Percentiles rank a stretch among this genome's conserved stretches.
Evolutionary conservation across 2,888 invertebrate species (phyloP).

Genomic region (Hemistola chrysoprasaria): DNA sequence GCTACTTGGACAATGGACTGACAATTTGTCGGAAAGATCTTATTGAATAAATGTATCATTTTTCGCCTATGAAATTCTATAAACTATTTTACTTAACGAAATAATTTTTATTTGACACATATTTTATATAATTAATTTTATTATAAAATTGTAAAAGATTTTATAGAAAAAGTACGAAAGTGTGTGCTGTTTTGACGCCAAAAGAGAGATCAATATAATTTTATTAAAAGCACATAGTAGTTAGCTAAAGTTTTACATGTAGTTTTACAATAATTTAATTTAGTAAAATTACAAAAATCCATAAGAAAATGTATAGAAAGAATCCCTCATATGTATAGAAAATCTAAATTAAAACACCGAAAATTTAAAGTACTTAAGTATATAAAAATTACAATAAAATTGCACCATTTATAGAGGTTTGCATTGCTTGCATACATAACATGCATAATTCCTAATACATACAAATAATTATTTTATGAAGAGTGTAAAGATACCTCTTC

Average conservation of each 20-base stretch:
- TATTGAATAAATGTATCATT: no score
- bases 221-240: conserved; percentile 5
- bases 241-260: no score
- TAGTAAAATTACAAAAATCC: conserved; percentile 4
- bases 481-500: no score
- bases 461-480: neutral
- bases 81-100: no score
- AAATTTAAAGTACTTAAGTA: conserved; percentile 20
- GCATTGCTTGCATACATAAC: conserved; percentile 1
- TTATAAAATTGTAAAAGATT: conserved; percentile 7
- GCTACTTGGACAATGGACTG: no score
- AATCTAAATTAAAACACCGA: conserved; percentile 13
- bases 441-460: no score
- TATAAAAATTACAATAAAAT: conserved; percentile 23
- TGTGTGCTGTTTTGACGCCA: conserved; percentile 3
- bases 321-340: conserved; percentile 8
- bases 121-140: no score
- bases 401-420: conserved; percentile 32
- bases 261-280: no score
- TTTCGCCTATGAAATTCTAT: no score
- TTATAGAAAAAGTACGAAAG: conserved; percentile 6
- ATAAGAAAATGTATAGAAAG: conserved; percentile 14
- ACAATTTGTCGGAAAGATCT: no score
- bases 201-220: conserved; percentile 22
- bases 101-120: no score